A percentile compares a stretch with the other conserved stretches of the same genome.
These are phyloP conservation scores for Chloropsis hardwickii DNA, from an alignment of 2,113 vertebrate genomes.

Conservation along the genomic window DNA sequence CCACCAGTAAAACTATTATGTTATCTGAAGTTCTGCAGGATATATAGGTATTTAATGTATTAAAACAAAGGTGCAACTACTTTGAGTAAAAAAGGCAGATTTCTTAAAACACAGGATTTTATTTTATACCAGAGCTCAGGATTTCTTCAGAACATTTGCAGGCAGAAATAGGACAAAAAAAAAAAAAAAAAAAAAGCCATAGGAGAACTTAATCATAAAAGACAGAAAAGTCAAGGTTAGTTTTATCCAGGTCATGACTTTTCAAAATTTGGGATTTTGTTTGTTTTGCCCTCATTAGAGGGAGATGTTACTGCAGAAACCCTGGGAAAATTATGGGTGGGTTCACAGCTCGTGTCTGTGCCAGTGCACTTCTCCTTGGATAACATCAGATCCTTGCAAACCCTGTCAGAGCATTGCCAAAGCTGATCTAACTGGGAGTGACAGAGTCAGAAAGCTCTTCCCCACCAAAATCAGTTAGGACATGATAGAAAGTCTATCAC, in stretches of 20 bases:
- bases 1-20: neutral
- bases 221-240: neutral
- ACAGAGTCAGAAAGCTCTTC: constrained; percentile 17
- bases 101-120: neutral
- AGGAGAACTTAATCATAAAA: neutral
- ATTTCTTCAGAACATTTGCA: neutral
- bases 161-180: neutral
- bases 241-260: neutral
- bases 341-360: neutral
- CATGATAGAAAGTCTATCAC: neutral
- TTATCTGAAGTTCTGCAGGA: neutral
- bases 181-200: neutral
- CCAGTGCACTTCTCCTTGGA: neutral
- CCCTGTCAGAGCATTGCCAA: neutral
- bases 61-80: neutral
- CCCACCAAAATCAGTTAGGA: neutral
- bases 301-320: neutral
- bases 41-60: neutral
- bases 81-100: neutral
- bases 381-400: neutral
- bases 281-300: neutral
- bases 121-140: neutral
- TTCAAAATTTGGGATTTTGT: neutral
- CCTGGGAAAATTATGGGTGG: neutral
- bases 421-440: neutral